Evolutionary conservation across 1,140 invertebrate genomes (phyloP).

Genomic region (Akabosia matsudoensis): DNA sequence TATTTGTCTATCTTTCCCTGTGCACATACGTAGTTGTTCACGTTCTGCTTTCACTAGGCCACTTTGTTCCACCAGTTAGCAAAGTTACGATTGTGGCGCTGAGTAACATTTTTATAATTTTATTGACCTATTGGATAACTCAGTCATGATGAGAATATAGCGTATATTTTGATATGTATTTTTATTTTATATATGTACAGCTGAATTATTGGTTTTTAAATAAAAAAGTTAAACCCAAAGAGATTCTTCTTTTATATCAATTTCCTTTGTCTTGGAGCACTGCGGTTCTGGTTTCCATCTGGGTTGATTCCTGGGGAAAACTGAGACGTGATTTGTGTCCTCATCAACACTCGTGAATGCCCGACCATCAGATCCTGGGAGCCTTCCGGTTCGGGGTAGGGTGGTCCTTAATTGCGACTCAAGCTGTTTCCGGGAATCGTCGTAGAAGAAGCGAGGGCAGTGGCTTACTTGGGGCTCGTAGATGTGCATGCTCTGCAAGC

Average conservation of each 20-base stretch:
- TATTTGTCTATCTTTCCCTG: constrained; percentile 66
- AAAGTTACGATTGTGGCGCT: neutral
- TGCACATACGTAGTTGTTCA: constrained; percentile 67
- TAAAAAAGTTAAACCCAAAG: too few relatives aligned
- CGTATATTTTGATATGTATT: too few relatives aligned
- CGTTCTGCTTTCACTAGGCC: constrained; percentile 66
- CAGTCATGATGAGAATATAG: neutral
- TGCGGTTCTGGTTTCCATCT: neutral
- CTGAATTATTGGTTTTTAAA: too few relatives aligned
- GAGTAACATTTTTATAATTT: neutral
- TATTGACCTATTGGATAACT: neutral
- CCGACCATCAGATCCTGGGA: neutral
- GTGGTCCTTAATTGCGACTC: neutral
- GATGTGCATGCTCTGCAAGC: neutral
- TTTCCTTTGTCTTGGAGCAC: neutral
- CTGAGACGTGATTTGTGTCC: neutral
- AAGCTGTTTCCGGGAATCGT: neutral
- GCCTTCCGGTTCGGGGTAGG: neutral
- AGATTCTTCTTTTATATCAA: too few relatives aligned
- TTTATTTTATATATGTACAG: too few relatives aligned
- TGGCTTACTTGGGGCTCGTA: neutral
- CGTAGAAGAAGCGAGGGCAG: neutral
- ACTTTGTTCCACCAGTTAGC: neutral
- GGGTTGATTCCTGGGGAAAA: neutral
- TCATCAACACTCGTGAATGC: neutral